phyloP scores from a whole-genome alignment of 2,888 invertebrate genomes.

The Andricus quercusramuli region DNA sequence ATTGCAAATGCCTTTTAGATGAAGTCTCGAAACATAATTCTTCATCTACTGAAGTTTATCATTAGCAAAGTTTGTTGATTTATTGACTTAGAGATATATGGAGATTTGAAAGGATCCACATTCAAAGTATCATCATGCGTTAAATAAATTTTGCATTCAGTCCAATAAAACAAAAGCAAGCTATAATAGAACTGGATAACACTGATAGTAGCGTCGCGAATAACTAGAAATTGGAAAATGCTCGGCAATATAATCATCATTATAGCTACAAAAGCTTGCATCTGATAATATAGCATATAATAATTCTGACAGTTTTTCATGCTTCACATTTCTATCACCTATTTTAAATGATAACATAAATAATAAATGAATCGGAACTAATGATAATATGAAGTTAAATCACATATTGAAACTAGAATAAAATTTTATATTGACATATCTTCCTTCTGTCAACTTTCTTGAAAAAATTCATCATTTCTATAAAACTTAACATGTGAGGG shows the following conservation, averaged over 20 bases:
- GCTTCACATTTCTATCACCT: not conserved
- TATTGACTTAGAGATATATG: not conserved
- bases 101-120: not conserved
- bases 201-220: not conserved
- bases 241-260: not conserved
- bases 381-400: not conserved
- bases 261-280: not conserved
- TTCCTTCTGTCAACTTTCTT: not conserved
- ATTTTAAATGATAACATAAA: not conserved
- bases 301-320: not conserved
- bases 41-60: constrained; percentile 27
- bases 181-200: constrained; percentile 6
- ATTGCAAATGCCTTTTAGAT: constrained; percentile 33
- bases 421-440: not conserved
- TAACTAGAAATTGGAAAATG: not conserved
- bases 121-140: not conserved
- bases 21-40: constrained; percentile 35
- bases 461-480: not conserved
- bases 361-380: not conserved
- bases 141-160: not conserved
- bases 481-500: not conserved
- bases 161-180: constrained; percentile 6
- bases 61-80: constrained; percentile 9
- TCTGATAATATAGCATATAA: not conserved
- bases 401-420: not conserved